Conservation (phyloP, 2,797 vertebrate species). For the Sandelia bainsii region DNA sequence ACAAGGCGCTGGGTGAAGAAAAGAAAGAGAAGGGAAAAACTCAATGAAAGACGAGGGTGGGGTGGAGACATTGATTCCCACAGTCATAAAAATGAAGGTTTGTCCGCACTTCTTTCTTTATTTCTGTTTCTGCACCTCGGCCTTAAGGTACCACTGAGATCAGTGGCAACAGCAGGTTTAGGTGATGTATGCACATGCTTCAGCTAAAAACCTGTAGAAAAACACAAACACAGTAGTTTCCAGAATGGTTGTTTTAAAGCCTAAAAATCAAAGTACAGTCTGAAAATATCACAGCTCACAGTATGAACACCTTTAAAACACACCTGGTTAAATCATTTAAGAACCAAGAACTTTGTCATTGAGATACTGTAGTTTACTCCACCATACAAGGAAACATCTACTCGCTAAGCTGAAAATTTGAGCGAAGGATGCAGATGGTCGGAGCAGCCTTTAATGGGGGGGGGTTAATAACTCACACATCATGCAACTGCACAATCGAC, state of each 20-base stretch:
- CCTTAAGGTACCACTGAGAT: background rate
- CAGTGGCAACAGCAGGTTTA: slow-evolving; percentile 1
- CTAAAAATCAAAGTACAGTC: no score
- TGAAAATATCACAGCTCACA: no score
- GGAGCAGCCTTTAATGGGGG: no score
- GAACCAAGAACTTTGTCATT: no score
- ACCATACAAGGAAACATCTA: no score
- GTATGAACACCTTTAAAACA: no score
- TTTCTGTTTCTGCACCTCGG: background rate
- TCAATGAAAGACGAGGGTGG: slow-evolving; percentile 10
- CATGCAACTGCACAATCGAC: background rate
- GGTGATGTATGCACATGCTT: background rate
- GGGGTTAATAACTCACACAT: no score
- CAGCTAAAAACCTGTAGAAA: background rate
- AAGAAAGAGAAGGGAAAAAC: background rate
- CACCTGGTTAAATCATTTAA: no score
- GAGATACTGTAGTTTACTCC: no score
- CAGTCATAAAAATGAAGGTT: slow-evolving; percentile 52
- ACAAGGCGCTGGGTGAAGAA: slow-evolving; percentile 29
- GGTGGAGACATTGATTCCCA: slow-evolving; percentile 51
- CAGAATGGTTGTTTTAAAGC: no score
- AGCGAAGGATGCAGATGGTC: no score
- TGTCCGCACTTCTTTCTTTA: background rate
- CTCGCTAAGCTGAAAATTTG: no score
- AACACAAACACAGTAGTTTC: background rate